A percentile compares a stretch with the other conserved stretches of the same genome.
Conservation (phyloP, 2,113 vertebrate genomes). For the Heterotis niloticus region DNA sequence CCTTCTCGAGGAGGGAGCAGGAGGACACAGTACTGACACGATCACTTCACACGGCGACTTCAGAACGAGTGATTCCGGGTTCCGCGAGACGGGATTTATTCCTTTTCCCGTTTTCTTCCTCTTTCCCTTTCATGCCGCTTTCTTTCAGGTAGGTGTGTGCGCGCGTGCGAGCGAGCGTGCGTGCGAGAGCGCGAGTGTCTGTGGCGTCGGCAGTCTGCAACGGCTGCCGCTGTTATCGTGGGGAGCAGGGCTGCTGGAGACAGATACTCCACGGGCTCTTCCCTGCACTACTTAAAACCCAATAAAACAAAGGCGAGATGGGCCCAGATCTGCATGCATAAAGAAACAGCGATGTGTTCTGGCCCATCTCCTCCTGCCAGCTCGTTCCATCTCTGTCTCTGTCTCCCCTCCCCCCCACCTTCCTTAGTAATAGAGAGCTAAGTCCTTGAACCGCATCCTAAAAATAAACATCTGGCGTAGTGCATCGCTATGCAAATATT, state of each 20-base stretch:
- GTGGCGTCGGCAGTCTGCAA: slow-evolving; percentile 10
- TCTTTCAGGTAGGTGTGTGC: background rate
- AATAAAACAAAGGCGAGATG: slow-evolving; percentile 43
- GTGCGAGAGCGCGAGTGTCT: slow-evolving; percentile 15
- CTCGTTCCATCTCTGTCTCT: slow-evolving; percentile 15
- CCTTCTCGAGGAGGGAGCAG: background rate
- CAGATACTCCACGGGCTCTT: slow-evolving; percentile 27
- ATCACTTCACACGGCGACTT: background rate
- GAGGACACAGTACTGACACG: background rate
- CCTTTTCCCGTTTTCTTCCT: background rate
- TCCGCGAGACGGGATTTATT: background rate
- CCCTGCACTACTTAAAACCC: slow-evolving; percentile 36
- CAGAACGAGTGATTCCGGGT: background rate
- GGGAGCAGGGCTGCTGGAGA: slow-evolving; percentile 34
- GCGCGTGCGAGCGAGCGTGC: background rate
- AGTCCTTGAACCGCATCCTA: slow-evolving; percentile 64
- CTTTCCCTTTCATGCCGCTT: slow-evolving; percentile 12
- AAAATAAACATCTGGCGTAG: slow-evolving; percentile 67
- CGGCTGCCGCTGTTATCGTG: slow-evolving; percentile 37
- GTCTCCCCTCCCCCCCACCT: slow-evolving; percentile 34
- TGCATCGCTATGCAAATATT: slow-evolving; percentile 65
- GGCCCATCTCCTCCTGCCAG: slow-evolving; percentile 27
- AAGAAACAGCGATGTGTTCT: slow-evolving; percentile 43
- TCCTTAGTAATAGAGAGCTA: slow-evolving; percentile 52
- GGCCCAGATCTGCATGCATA: slow-evolving; percentile 43